phyloP scores from a whole-genome alignment of 2,113 vertebrate genomes.

The Xenopus laevis region DNA sequence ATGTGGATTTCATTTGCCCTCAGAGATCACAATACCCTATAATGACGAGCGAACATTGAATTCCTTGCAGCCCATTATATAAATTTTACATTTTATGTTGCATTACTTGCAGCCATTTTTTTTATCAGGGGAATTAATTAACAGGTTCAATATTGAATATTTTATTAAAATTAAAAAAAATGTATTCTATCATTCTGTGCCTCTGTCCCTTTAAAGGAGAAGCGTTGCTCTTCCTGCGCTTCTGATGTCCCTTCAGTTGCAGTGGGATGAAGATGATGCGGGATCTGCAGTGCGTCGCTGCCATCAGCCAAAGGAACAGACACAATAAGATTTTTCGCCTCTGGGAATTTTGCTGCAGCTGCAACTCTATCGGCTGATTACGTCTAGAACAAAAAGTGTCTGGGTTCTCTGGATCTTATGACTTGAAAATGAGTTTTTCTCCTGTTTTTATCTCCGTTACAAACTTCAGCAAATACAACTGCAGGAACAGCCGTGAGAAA shows the following conservation, averaged over 20 bases:
- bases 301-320: background rate
- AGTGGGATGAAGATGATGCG: background rate
- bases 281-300: background rate
- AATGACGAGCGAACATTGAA: too few relatives aligned
- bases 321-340: conserved; percentile 22
- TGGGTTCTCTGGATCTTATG: background rate
- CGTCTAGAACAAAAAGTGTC: conserved; percentile 25
- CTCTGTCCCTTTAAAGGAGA: background rate
- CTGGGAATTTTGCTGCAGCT: background rate
- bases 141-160: too few relatives aligned
- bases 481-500: too few relatives aligned
- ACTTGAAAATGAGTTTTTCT: too few relatives aligned
- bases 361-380: conserved; percentile 6
- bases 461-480: conserved; percentile 6
- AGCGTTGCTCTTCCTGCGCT: background rate
- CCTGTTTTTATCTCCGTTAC: background rate
- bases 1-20: too few relatives aligned
- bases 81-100: too few relatives aligned
- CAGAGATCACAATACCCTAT: too few relatives aligned
- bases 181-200: too few relatives aligned
- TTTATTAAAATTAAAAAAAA: too few relatives aligned
- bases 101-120: too few relatives aligned
- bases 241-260: background rate
- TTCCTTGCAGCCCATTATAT: too few relatives aligned
- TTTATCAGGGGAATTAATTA: too few relatives aligned